Conservation (phyloP, 2,888 invertebrate species). For the Auanema freiburgensis region DNA sequence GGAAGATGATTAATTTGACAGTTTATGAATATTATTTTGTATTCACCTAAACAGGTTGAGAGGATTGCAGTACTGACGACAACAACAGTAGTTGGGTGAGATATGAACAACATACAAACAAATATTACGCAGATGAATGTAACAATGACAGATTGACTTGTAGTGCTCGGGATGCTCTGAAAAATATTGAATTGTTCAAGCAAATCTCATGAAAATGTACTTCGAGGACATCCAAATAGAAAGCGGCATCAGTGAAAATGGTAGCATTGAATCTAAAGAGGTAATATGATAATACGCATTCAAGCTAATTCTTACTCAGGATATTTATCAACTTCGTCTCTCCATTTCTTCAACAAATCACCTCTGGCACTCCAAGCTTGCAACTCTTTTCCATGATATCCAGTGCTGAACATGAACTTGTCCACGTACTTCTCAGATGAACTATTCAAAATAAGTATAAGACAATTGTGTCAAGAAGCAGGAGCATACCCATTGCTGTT, state of each 20-base stretch:
- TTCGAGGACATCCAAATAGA: constrained; percentile 47
- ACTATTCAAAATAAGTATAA: constrained; percentile 4
- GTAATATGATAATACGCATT: not conserved
- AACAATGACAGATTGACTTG: constrained; percentile 37
- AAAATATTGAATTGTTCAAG: not conserved
- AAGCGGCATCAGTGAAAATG: constrained; percentile 45
- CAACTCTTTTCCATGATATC: constrained; percentile 39
- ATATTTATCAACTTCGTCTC: constrained; percentile 32
- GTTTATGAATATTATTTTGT: not conserved
- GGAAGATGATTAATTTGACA: not conserved
- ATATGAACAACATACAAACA: constrained; percentile 32
- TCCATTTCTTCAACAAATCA: constrained; percentile 37
- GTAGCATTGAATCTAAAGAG: constrained; percentile 36
- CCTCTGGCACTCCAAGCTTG: constrained; percentile 37
- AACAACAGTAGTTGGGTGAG: constrained; percentile 26
- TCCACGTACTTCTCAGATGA: constrained; percentile 26
- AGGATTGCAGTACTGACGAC: constrained; percentile 29
- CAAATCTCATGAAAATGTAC: constrained; percentile 10
- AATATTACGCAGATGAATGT: constrained; percentile 30
- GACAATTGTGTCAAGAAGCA: constrained; percentile 8
- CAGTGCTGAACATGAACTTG: constrained; percentile 50
- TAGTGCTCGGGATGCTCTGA: constrained; percentile 39
- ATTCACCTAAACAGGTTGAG: constrained; percentile 28
- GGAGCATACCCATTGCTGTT: too few species aligned
- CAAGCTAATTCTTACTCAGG: constrained; percentile 16